phyloP scores from a whole-genome alignment of 2,113 vertebrate species.

The Empidonax alnorum region DNA sequence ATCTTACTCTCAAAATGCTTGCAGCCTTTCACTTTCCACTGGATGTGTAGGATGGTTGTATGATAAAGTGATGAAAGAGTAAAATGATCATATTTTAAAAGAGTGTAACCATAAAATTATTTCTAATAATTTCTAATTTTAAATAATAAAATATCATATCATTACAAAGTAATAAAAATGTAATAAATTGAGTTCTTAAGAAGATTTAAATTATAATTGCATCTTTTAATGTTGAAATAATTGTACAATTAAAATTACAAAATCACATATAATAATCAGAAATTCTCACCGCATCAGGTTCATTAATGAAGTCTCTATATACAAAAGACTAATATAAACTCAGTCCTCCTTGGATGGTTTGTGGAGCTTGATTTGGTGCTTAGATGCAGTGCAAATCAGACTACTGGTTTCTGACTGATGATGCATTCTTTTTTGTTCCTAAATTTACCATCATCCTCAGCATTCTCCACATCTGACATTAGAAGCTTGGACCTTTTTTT shows the following conservation, averaged over 20 bases:
- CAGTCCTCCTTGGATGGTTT: not conserved
- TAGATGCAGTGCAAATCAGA: not conserved
- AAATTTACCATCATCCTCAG: not conserved
- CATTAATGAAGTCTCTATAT: not conserved
- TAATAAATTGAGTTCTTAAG: constrained; percentile 69
- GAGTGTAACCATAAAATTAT: constrained; percentile 58
- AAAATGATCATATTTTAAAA: constrained; percentile 53
- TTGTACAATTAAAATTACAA: constrained; percentile 67
- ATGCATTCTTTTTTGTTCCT: not conserved
- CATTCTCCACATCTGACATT: not conserved
- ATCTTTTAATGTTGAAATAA: constrained; percentile 66
- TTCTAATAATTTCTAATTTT: constrained; percentile 48
- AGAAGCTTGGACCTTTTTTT: not conserved
- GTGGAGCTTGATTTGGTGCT: not conserved
- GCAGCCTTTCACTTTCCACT: constrained; percentile 8
- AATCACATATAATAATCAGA: constrained; percentile 36
- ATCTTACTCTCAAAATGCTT: not conserved
- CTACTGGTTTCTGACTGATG: not conserved
- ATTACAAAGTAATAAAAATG: constrained; percentile 76
- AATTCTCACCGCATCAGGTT: not conserved
- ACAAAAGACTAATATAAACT: not conserved
- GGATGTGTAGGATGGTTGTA: not conserved
- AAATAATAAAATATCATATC: constrained; percentile 70
- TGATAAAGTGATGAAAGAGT: constrained; percentile 18
- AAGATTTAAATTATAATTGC: constrained; percentile 71